These are phyloP conservation scores for Eleutherodactylus coqui DNA, from an alignment of 2,797 vertebrate genomes.

Conservation along the genomic window DNA sequence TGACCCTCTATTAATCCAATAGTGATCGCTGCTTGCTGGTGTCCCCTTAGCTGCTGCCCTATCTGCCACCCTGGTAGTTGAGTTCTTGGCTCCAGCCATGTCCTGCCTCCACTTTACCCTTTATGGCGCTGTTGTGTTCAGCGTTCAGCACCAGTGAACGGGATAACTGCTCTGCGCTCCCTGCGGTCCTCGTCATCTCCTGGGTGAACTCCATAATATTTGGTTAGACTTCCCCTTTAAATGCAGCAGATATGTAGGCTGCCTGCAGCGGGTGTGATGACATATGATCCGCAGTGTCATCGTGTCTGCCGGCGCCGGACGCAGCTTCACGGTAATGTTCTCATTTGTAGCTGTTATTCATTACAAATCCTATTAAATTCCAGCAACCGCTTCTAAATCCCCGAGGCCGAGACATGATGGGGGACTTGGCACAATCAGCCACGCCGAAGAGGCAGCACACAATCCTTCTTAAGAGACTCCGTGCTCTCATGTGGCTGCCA, in stretches of 20 bases:
- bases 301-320: not conserved
- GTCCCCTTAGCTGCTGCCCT: too few species aligned
- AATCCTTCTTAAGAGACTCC: not conserved
- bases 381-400: conserved; percentile 2
- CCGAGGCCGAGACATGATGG: conserved; percentile 8
- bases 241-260: not conserved
- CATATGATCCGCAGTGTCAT: not conserved
- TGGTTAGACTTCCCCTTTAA: not conserved
- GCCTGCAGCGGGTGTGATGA: not conserved
- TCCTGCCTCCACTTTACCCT: too few species aligned
- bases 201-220: too few species aligned
- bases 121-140: too few species aligned
- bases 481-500: not conserved
- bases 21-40: too few species aligned
- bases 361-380: conserved; percentile 61
- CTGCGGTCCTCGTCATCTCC: too few species aligned
- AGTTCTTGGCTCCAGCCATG: too few species aligned
- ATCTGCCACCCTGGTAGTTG: too few species aligned
- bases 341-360: conserved; percentile 53
- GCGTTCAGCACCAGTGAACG: too few species aligned
- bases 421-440: conserved; percentile 9
- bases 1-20: too few species aligned
- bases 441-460: not conserved
- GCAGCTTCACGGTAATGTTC: conserved; percentile 18
- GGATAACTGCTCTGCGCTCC: too few species aligned